Base-by-base conservation (phyloP, 2,113 vertebrate genomes). In the Benitochromis conjunctus region DNA sequence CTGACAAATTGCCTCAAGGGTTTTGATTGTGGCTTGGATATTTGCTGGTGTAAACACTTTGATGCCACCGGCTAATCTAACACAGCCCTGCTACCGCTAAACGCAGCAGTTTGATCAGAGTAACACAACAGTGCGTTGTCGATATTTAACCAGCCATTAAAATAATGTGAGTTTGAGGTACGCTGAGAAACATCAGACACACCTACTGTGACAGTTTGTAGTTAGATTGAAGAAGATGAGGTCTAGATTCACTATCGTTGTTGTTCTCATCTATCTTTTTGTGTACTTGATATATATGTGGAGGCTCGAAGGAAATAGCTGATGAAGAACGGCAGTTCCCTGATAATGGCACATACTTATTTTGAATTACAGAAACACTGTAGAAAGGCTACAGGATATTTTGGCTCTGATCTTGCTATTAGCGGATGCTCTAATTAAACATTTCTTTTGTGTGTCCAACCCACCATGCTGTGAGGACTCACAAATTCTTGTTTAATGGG, bases 401-500 rank as follows among this genome's bases (percentile, higher is more conserved):
- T 53, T 26, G 21, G 7, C 36, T 69, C 16, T 26, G 46, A 34
- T 18, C 16, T n/a, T 19, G 56, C 13, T 19, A 5, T 82, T 55
- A 34, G 21, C 36, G 6, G 34, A 43, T 9, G 18, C 51, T 21
- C 16, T 24, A 10, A 74, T 84, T 53, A 51, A 55, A 74, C 4
- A 29, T 74, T 76, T 76, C 48, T 38, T 64, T 66, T 66, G 19
- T 18, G 57, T 46, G 64, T 80, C 55, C 21, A 71, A 46, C 21
- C 86, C 31, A 16, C n/a, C 54, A 29, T 82, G 81, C 87, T 88
- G 56, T 86, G 71, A 60, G 55, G 69, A 79, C 79, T 69, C 74
- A 76, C 31, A 79, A 57, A 86, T 92, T 91, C 87, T 88, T 91
- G 88, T 92, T 86, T 86, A 92, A 89, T 93, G 85, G 90, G 57